Evolutionary conservation across 2,797 vertebrate genomes (phyloP).

Genomic region (Pantherophis alleghaniensis): DNA sequence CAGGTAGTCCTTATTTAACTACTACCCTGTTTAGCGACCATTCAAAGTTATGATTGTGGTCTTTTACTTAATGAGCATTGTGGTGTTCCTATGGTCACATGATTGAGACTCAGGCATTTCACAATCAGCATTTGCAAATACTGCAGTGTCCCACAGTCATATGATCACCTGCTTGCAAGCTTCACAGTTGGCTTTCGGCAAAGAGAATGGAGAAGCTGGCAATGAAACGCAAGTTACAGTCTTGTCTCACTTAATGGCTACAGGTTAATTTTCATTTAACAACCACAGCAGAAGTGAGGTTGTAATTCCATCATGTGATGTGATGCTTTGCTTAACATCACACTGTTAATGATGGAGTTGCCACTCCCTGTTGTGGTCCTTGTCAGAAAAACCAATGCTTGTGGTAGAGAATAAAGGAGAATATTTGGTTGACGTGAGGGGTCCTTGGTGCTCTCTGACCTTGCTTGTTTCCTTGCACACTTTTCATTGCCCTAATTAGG

Average conservation of each 20-base stretch:
- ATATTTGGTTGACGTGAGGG: too few species aligned
- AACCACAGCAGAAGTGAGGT: not conserved
- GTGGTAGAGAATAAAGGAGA: not conserved
- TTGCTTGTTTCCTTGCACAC: too few species aligned
- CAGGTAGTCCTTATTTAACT: not conserved
- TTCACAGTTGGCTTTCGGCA: not conserved
- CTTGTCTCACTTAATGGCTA: not conserved
- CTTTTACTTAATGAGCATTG: not conserved
- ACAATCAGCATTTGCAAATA: not conserved
- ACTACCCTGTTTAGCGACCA: not conserved
- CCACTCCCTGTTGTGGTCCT: not conserved
- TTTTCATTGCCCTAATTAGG: too few species aligned
- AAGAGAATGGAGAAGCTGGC: not conserved
- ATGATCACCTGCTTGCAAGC: not conserved
- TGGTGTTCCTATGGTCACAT: not conserved
- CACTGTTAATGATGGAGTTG: not conserved
- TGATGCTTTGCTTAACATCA: not conserved
- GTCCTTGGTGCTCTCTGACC: too few species aligned
- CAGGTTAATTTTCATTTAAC: not conserved
- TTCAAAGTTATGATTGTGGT: not conserved
- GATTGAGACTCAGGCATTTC: not conserved
- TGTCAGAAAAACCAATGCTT: not conserved
- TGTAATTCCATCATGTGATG: not conserved
- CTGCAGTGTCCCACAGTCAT: not conserved
- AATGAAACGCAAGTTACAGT: not conserved